Evolutionary conservation across 2,113 vertebrate species (phyloP), one percentile per base, ranked within the genome.

Genomic region (Syrrhaptes paradoxus): DNA sequence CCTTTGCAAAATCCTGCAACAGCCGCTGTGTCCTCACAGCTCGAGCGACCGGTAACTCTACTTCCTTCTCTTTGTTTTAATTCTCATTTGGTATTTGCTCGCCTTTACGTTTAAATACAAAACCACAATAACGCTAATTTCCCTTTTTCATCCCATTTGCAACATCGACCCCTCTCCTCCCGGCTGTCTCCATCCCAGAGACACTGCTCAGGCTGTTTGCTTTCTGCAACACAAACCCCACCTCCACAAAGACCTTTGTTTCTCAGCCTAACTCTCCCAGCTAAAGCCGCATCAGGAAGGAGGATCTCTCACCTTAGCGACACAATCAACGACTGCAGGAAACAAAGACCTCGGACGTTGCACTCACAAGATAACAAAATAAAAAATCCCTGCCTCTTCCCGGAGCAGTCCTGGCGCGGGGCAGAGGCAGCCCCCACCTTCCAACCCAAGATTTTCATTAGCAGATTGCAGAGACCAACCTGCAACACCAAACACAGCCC

Each of bases 331-430:
- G 43, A 7, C 68, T 15, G 26, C 4, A 83, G 67, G 18, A 51
- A 70, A 87, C 43, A 54, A 54, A 74, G 11, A 13, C 62, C 25
- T 67, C 29, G 34, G 18, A 58, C 72, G 73, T 74, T 22, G 51
- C 72, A 24, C 46, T 61, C 51, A 17, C n/a, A 55, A 59, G 45
- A 41, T 4, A 6, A 38, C 41, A 41, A 46, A 73, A 59, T 13
- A 11, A 28, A 9, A 5, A 21, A 54, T 29, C 14, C 15, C 36
- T 71, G 52, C 25, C 32, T 51, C 32, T 66, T 51, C 29, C 74
- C 57, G n/a, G 6, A 34, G 43, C 68, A 51, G 9, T 3, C 46
- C 22, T 4, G 1, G 38, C 2, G 2, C 3, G 2, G 10, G 26
- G 71, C 38, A 65, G 54, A 17, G 41, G 15, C 48, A 70, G 34